Base-by-base conservation (phyloP, 37 sponge, comb jelly and placozoan genomes). In the Chondrosia reniformis region DNA sequence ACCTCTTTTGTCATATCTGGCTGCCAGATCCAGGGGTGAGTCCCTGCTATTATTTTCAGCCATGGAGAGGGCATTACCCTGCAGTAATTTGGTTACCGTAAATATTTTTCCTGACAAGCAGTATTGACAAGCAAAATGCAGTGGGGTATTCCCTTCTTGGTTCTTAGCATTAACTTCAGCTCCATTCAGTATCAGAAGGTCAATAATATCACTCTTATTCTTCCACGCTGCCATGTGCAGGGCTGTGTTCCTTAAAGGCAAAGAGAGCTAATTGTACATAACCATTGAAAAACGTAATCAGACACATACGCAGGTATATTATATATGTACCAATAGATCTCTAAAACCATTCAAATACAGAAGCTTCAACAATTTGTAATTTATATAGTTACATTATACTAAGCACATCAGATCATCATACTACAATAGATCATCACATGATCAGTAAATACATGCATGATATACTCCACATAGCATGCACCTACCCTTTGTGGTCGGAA, bases 151-250 rank as follows among this genome's bases (percentile, higher is more conserved):
- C 22, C 92, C 92, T n/a, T 64, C 80, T 7, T 27, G 5, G 54
- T 94, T 91, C 33, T 42, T 27, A 0, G 57, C 13, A 30, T 84
- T 73, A 32, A 94, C 92, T 44, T 46, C 30, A 27, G 86, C 89
- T 55, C 92, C 95, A 69, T 91, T 91, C 43, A 55, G 63, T 1
- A 94, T 40, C 44, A 94, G 78, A 41, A 94, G 44, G 25, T 94
- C 95, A 1, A 91, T 89, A 56, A 94, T 73, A 21, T 94, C 95
- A 10, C 89, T 83, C 9, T 81, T 49, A 56, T 88, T 91, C 45
- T 88, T 83, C 93, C 93, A 94, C 2, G 95, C 92, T 36, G 95
- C 95, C 79, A 94, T 82, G 58, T 94, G 95, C 1, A 94, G 81
- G 4, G 95, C 86, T 2, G 89, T 74, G 67, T 94, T 91, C 31